Evolutionary conservation across 2,888 invertebrate genomes (phyloP).

Genomic region (Lumbricus terrestris): DNA sequence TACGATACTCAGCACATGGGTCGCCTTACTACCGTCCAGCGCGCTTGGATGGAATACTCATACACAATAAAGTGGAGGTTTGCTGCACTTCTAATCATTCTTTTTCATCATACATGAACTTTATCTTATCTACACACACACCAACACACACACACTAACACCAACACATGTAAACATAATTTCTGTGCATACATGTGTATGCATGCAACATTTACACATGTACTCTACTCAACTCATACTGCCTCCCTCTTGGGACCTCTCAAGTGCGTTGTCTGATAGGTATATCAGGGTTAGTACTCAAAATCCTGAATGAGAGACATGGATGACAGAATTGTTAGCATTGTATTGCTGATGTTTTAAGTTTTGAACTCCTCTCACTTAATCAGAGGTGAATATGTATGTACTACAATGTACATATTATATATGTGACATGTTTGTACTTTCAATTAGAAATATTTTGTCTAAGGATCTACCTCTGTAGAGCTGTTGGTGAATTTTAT

Average conservation of each 20-base stretch:
- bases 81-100: conserved; percentile 18
- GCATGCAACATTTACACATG: not conserved
- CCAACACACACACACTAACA: too few species aligned
- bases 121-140: not conserved
- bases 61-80: conserved; percentile 46
- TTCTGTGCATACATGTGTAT: not conserved
- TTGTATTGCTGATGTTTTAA: not conserved
- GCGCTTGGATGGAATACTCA: conserved; percentile 85
- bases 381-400: not conserved
- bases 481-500: not conserved
- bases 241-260: not conserved
- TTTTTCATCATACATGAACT: not conserved
- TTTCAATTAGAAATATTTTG: not conserved
- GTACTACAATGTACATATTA: too few species aligned
- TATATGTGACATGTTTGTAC: too few species aligned
- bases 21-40: conserved; percentile 94
- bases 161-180: too few species aligned
- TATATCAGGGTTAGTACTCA: not conserved
- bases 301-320: not conserved
- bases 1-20: conserved; percentile 90
- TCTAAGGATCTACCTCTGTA: not conserved
- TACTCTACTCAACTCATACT: not conserved
- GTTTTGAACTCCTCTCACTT: not conserved
- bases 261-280: not conserved
- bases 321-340: not conserved